These are phyloP conservation scores for Edolisoma coerulescens DNA, from an alignment of 2,113 vertebrate species.

Conservation along the genomic window DNA sequence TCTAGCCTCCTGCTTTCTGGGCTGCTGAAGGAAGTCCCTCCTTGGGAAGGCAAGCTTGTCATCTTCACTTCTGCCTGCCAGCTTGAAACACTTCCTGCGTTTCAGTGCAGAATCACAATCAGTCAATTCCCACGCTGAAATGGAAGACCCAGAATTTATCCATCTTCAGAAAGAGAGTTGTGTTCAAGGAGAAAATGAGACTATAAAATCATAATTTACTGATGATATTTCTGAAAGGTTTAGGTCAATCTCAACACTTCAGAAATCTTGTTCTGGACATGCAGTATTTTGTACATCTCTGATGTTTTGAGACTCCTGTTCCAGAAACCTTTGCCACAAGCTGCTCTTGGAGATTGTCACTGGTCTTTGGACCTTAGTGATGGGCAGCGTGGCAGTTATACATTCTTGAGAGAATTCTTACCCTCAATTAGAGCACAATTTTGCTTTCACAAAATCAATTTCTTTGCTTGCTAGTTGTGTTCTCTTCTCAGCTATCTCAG, in stretches of 20 bases:
- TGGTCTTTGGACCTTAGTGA: neutral
- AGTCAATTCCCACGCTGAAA: neutral
- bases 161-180: neutral
- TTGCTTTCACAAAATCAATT: neutral
- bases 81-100: neutral
- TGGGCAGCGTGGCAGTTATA: rapidly evolving
- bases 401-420: neutral
- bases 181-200: neutral
- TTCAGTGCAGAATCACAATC: neutral
- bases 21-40: neutral
- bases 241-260: neutral
- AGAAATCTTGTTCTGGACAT: neutral
- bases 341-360: neutral
- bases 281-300: neutral
- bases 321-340: neutral
- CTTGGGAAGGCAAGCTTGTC: neutral
- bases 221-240: neutral
- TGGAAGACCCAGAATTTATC: neutral
- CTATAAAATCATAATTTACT: neutral
- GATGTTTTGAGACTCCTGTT: neutral
- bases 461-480: neutral
- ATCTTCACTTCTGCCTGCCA: neutral
- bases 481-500: slow-evolving; percentile 73
- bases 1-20: neutral
- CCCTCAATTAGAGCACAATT: neutral